A percentile compares a stretch with the other conserved stretches of the same genome.
Conservation (phyloP, 2,888 invertebrate species). For the Papilio protenor region DNA sequence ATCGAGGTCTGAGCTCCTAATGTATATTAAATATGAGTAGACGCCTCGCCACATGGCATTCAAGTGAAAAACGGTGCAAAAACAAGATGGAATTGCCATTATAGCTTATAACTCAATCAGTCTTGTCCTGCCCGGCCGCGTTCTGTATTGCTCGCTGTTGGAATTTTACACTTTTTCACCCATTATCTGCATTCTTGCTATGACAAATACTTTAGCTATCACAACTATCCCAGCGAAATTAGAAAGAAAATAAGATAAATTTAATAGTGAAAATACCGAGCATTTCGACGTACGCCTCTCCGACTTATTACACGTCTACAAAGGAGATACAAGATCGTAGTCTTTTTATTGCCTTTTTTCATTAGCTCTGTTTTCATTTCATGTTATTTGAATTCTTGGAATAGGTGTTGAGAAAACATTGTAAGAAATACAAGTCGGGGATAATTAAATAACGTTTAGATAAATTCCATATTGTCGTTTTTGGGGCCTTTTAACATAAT, state of each 20-base stretch:
- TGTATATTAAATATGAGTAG: slow-evolving; percentile 79
- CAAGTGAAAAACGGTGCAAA: slow-evolving; percentile 80
- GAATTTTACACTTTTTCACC: slow-evolving; percentile 80
- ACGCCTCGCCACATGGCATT: slow-evolving; percentile 65
- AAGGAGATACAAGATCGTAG: slow-evolving; percentile 16
- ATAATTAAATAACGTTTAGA: neutral
- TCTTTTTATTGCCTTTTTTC: slow-evolving; percentile 34
- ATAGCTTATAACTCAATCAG: slow-evolving; percentile 83
- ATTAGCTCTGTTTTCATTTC: slow-evolving; percentile 25
- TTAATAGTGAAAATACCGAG: slow-evolving; percentile 64
- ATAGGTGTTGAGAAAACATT: slow-evolving; percentile 9
- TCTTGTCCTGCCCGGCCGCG: slow-evolving; percentile 53
- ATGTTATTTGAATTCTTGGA: slow-evolving; percentile 22
- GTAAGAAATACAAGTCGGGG: neutral
- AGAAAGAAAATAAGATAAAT: slow-evolving; percentile 65
- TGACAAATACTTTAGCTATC: slow-evolving; percentile 64
- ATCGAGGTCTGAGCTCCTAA: slow-evolving; percentile 70
- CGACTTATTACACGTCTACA: slow-evolving; percentile 39
- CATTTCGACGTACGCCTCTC: slow-evolving; percentile 54
- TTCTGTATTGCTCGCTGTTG: slow-evolving; percentile 57
- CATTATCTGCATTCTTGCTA: slow-evolving; percentile 71
- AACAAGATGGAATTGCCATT: slow-evolving; percentile 79
- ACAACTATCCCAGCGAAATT: slow-evolving; percentile 59
- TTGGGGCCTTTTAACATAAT: neutral
- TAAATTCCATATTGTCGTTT: neutral